These are phyloP conservation scores for Tiaroga cobitis DNA, from an alignment of 2,797 vertebrate species.

Conservation along the genomic window DNA sequence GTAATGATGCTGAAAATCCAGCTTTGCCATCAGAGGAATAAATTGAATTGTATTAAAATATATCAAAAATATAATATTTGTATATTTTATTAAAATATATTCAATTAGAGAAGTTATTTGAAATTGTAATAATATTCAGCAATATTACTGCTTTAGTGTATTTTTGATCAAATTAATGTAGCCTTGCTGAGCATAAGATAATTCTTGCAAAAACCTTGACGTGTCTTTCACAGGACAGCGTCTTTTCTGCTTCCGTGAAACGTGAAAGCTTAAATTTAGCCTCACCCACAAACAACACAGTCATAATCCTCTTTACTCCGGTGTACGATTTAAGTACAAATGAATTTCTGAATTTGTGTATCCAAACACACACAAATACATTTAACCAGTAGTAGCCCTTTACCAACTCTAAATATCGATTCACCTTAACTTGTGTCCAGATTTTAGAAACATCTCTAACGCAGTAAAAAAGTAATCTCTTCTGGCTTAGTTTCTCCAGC, in stretches of 20 bases:
- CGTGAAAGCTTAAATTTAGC: slow-evolving; percentile 11
- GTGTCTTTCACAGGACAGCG: neutral
- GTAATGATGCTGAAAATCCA: neutral
- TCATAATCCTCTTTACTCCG: slow-evolving; percentile 32
- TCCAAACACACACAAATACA: neutral
- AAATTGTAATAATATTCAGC: neutral
- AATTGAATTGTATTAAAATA: neutral
- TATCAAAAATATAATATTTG: neutral
- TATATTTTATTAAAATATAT: neutral
- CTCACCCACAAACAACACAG: slow-evolving; percentile 1
- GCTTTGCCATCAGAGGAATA: neutral
- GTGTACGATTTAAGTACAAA: neutral
- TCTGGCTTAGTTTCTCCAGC: slow-evolving; percentile 34
- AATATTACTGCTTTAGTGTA: neutral
- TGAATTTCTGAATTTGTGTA: neutral
- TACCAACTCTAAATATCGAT: neutral
- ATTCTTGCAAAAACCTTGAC: neutral
- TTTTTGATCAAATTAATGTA: neutral
- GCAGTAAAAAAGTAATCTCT: slow-evolving; percentile 19
- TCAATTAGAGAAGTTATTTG: neutral
- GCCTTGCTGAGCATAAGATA: neutral
- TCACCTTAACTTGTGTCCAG: neutral
- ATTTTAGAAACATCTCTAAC: slow-evolving; percentile 31
- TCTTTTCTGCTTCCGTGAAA: slow-evolving; percentile 7
- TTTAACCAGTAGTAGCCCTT: neutral